Conservation (phyloP, 2,888 invertebrate species). For the Mimachlamys varia region DNA sequence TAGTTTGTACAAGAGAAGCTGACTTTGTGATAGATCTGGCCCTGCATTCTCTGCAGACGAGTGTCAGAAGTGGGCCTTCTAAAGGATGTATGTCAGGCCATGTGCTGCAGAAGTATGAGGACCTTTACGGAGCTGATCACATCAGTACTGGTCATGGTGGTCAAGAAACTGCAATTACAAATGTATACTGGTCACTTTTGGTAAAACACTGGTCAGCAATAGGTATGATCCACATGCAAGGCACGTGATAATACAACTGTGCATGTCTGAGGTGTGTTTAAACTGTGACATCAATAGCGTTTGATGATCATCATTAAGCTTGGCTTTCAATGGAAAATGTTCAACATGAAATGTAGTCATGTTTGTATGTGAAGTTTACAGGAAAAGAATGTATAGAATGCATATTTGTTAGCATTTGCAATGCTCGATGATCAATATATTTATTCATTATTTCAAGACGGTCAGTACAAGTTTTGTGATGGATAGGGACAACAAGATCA, state of each 20-base stretch:
- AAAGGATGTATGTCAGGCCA: too few relatives aligned
- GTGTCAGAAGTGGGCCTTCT: too few relatives aligned
- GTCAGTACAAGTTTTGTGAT: conserved; percentile 1
- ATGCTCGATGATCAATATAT: background rate
- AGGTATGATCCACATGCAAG: background rate
- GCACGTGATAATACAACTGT: background rate
- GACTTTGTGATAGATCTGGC: too few relatives aligned
- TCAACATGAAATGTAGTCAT: too few relatives aligned
- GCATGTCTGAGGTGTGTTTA: background rate
- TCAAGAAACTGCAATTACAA: background rate
- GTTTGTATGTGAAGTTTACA: too few relatives aligned
- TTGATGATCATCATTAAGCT: too few relatives aligned
- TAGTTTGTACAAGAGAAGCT: background rate
- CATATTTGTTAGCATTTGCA: background rate
- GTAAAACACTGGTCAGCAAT: background rate
- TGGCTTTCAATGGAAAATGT: too few relatives aligned
- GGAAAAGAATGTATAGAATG: background rate
- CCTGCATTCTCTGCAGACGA: too few relatives aligned
- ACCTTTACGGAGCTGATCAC: background rate
- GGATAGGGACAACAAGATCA: too few relatives aligned
- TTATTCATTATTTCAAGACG: background rate
- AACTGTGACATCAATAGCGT: too few relatives aligned
- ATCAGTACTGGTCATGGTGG: background rate
- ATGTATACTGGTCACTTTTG: background rate
- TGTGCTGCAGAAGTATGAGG: background rate